Evolutionary conservation across 2,797 vertebrate species (phyloP), one percentile per base, ranked within the genome.

Genomic region (Muscicapa comitata): DNA sequence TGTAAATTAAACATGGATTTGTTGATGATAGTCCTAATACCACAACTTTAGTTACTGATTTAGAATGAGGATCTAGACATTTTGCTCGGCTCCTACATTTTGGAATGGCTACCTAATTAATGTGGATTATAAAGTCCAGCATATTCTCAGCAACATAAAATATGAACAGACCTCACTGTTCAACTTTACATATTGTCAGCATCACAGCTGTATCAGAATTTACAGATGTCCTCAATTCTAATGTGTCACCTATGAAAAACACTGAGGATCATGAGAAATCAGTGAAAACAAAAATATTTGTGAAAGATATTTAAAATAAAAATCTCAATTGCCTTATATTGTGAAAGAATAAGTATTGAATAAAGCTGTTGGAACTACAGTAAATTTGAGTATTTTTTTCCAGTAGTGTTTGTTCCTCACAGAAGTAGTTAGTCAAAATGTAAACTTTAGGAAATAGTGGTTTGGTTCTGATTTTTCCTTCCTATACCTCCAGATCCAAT

Each of bases 171-270:
- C 13, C 17, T 55, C 57, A 57, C 17, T 59, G 8, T 38, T 70
- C 68, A 23, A 54, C 17, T 7, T 4, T 6, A 1, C 2, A 0
- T 24, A 28, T 19, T 61, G 13, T 43, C 61, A 77, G 4, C 25
- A 71, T 45, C 40, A 65, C 19, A 91, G 13, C 9, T 54, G 9
- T n/a, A 37, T 63, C 61, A 59, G 17, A 74, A 75, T 48, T 40
- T 74, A 26, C 17, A 71, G 13, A 9, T 26, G 5, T 47, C 26
- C 13, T 59, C 9, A 47, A 12, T 67, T 71, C 37, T 67, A 54
- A 62, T 26, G 2, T 19, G 15, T 33, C 40, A 48, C 17, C 12
- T 33, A 23, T 51, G 7, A 17, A 48, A 88, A 86, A 71, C 9
- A 17, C 6, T 20, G 48, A 3, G 13, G 16, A 78, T 50, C 20